Conservation (phyloP, 2,888 invertebrate genomes). For the Dynastes tityus region DNA sequence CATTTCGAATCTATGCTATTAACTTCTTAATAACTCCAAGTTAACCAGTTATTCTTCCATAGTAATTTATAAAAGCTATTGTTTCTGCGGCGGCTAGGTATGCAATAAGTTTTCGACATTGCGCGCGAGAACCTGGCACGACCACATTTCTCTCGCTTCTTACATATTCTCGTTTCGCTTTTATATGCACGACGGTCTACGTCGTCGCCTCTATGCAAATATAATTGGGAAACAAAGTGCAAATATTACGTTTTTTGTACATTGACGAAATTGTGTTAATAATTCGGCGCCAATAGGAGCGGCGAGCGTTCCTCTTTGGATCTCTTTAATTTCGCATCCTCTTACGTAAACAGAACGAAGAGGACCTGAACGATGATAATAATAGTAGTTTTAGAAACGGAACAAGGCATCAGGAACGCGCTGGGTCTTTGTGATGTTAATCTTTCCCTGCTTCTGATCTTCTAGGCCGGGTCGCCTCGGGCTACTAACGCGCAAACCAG, state of each 20-base stretch:
- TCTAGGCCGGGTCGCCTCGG: constrained; percentile 22
- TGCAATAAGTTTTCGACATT: background rate
- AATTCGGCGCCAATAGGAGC: constrained; percentile 14
- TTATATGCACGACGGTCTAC: background rate
- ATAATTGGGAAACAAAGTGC: constrained; percentile 45
- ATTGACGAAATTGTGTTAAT: constrained; percentile 40
- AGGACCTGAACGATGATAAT: constrained; percentile 1
- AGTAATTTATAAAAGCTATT: background rate
- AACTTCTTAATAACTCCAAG: too few relatives aligned
- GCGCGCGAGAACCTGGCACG: background rate
- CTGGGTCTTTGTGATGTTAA: constrained; percentile 42
- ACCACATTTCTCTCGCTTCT: background rate
- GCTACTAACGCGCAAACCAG: constrained; percentile 28
- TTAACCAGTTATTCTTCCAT: too few relatives aligned
- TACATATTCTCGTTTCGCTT: background rate
- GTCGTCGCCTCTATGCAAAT: constrained; percentile 40
- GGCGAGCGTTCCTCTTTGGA: background rate
- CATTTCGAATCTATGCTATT: too few relatives aligned
- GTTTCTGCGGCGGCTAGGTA: background rate
- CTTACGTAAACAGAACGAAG: constrained; percentile 27
- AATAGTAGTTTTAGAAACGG: constrained; percentile 30
- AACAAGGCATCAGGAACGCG: background rate
- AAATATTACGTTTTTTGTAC: constrained; percentile 43
- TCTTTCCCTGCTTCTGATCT: constrained; percentile 39
- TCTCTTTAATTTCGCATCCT: constrained; percentile 40